These are phyloP conservation scores for Drosophila imparisetae DNA, from an alignment of 2,888 invertebrate genomes.

Conservation along the genomic window DNA sequence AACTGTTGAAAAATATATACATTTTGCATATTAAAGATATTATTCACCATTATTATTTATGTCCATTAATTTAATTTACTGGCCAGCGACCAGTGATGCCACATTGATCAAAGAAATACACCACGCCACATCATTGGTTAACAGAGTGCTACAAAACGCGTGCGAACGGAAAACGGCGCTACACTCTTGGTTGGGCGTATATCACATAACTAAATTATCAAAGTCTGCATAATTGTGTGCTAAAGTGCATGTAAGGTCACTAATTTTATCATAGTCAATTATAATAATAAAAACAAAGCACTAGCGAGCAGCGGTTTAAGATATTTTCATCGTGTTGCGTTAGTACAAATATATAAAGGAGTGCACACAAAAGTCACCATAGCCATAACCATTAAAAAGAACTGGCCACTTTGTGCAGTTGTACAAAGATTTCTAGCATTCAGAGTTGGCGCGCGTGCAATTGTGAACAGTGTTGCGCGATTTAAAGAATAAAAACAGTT, in stretches of 20 bases:
- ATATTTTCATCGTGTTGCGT: neutral
- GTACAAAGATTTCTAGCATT: slow-evolving; percentile 65
- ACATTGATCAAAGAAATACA: slow-evolving; percentile 44
- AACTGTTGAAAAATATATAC: neutral
- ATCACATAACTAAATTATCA: slow-evolving; percentile 6
- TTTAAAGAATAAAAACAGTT: slow-evolving; percentile 56
- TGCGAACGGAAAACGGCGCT: slow-evolving; percentile 67
- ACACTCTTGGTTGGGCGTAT: slow-evolving; percentile 41
- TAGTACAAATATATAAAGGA: slow-evolving; percentile 6
- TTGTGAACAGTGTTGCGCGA: slow-evolving; percentile 60
- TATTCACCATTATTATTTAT: neutral
- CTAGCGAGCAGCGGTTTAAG: neutral
- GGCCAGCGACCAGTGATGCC: slow-evolving; percentile 51
- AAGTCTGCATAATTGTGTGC: neutral
- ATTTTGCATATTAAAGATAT: neutral
- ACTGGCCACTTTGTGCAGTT: slow-evolving; percentile 51
- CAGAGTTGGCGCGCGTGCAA: slow-evolving; percentile 74
- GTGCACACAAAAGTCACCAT: slow-evolving; percentile 25
- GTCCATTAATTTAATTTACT: neutral
- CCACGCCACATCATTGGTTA: slow-evolving; percentile 57
- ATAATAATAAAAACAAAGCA: neutral
- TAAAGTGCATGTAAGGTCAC: neutral
- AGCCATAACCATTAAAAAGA: slow-evolving; percentile 32
- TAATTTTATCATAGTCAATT: neutral
- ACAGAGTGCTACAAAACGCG: slow-evolving; percentile 62